Percentiles rank a stretch among this genome's conserved stretches.
Evolutionary conservation across 2,888 invertebrate species (phyloP).

Genomic region (Bellardia pandia): DNA sequence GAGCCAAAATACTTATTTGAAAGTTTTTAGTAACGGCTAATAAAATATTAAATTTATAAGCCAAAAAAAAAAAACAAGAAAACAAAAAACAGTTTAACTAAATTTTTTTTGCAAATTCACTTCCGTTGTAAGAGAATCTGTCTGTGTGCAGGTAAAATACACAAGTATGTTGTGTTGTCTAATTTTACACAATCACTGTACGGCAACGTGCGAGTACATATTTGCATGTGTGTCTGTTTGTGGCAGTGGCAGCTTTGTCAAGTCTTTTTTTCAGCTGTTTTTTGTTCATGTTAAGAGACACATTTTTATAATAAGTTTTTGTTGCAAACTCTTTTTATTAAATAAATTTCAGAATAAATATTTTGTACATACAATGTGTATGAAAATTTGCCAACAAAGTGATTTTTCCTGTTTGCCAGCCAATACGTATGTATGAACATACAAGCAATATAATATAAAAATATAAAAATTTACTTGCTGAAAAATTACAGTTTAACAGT

Average conservation of each 20-base stretch:
- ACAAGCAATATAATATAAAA: background rate
- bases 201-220: background rate
- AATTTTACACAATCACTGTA: constrained; percentile 58
- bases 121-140: constrained; percentile 56
- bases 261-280: background rate
- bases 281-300: constrained; percentile 33
- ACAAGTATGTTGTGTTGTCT: background rate
- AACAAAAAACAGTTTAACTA: constrained; percentile 40
- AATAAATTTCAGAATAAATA: constrained; percentile 56
- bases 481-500: constrained; percentile 58
- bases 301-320: too few relatives aligned
- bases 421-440: background rate
- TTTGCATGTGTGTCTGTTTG: background rate
- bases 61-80: constrained; percentile 15
- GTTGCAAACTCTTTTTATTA: constrained; percentile 40
- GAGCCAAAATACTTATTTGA: constrained; percentile 34
- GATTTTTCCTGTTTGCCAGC: constrained; percentile 74
- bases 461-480: constrained; percentile 9
- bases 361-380: constrained; percentile 41
- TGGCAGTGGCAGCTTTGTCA: constrained; percentile 13
- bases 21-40: constrained; percentile 62
- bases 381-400: constrained; percentile 73
- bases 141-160: background rate
- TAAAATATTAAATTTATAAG: constrained; percentile 53
- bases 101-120: constrained; percentile 68